Evolutionary conservation across 2,888 invertebrate species (phyloP).

Genomic region (Cepaea hortensis): DNA sequence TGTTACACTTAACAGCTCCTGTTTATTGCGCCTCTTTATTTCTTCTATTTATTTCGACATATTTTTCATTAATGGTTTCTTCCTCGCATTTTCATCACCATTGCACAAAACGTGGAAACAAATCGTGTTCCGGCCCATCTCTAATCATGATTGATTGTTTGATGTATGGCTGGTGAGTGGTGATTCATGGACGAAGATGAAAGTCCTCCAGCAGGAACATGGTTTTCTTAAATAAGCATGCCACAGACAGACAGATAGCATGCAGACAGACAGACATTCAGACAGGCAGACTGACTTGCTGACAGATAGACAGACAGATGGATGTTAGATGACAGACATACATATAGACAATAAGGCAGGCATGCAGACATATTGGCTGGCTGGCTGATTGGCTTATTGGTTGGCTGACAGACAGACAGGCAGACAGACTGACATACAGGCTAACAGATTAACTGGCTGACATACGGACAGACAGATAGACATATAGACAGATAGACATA

Average conservation of each 20-base stretch:
- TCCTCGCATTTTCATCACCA: background rate
- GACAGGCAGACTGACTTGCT: no score
- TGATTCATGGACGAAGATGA: background rate
- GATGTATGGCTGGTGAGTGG: background rate
- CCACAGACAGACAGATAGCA: background rate
- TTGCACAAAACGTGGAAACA: background rate
- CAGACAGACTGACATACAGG: no score
- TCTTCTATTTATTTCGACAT: background rate
- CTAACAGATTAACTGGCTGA: no score
- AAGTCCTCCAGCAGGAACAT: background rate
- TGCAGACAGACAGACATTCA: no score
- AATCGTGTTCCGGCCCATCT: background rate
- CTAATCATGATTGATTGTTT: slow-evolving; percentile 4
- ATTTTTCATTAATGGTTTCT: background rate
- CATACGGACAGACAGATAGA: no score
- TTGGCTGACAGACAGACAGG: no score
- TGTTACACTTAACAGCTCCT: background rate
- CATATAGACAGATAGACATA: no score
- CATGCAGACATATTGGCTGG: no score
- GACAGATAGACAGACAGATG: no score
- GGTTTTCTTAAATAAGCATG: background rate
- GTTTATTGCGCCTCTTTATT: background rate
- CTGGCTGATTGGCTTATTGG: no score
- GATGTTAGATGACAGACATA: no score
- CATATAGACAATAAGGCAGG: no score